phyloP scores from a whole-genome alignment of 2,113 vertebrate species.

The Ictidomys tridecemlineatus region DNA sequence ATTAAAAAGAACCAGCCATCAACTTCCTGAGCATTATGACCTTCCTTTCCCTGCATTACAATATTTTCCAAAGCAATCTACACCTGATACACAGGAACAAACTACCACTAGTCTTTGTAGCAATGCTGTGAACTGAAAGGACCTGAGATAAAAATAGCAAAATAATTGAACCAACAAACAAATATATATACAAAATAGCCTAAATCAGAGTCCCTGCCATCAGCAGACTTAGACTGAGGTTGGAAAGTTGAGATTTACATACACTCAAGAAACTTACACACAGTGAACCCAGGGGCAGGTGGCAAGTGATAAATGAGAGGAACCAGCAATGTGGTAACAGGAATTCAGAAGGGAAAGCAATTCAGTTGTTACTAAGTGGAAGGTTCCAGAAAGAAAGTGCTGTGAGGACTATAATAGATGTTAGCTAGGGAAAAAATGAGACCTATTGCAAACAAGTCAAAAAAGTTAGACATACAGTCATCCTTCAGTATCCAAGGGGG shows the following conservation, averaged over 20 bases:
- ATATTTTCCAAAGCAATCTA: not conserved
- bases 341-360: not conserved
- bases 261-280: not conserved
- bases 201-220: not conserved
- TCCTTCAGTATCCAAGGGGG: not conserved
- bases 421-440: not conserved
- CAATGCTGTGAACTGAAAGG: not conserved
- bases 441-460: not conserved
- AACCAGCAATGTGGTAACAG: not conserved
- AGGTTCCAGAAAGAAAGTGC: not conserved
- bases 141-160: not conserved
- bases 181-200: not conserved
- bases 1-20: not conserved
- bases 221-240: too few relatives aligned
- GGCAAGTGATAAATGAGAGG: not conserved
- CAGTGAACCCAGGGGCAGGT: not conserved
- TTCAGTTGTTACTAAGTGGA: not conserved
- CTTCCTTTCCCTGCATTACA: not conserved
- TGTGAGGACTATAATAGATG: not conserved
- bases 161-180: not conserved
- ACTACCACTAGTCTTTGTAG: not conserved
- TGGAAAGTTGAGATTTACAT: slow-evolving; percentile 22
- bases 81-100: not conserved
- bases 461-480: not conserved
- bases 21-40: not conserved